A percentile compares a stretch with the other conserved stretches of the same genome.
phyloP scores from a whole-genome alignment of 2,888 invertebrate genomes.

The Tigriopus californicus region DNA sequence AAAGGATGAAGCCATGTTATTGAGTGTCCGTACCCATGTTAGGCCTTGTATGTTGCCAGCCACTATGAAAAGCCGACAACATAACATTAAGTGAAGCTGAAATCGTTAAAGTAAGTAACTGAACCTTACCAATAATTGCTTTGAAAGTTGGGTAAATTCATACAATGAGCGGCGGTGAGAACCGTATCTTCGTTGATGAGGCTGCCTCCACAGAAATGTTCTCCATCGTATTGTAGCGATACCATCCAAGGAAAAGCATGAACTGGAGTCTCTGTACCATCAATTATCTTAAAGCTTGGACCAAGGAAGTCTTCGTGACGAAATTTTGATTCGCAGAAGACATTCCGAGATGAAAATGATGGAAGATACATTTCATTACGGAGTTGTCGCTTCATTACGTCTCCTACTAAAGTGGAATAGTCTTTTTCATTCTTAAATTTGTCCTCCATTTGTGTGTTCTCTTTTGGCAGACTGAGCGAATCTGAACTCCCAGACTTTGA shows the following conservation, averaged over 20 bases:
- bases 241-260: slow-evolving; percentile 3
- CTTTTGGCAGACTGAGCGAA: no score
- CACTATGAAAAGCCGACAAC: background rate
- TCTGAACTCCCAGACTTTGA: no score
- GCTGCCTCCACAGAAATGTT: slow-evolving; percentile 1
- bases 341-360: no score
- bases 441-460: no score
- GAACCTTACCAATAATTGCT: background rate
- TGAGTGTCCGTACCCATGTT: background rate
- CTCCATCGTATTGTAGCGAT: background rate
- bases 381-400: no score
- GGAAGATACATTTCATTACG: no score
- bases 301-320: no score
- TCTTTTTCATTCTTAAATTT: no score
- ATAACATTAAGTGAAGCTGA: background rate
- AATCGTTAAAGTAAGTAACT: background rate
- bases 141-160: background rate
- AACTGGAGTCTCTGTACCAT: slow-evolving; percentile 2
- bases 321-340: no score
- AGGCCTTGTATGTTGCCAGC: background rate
- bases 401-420: no score
- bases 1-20: no score
- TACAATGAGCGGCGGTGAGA: background rate
- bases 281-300: background rate
- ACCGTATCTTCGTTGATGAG: background rate